Base-by-base conservation (phyloP, 53 echinoderm and acorn worm genomes). In the Actinopyga echinites region DNA sequence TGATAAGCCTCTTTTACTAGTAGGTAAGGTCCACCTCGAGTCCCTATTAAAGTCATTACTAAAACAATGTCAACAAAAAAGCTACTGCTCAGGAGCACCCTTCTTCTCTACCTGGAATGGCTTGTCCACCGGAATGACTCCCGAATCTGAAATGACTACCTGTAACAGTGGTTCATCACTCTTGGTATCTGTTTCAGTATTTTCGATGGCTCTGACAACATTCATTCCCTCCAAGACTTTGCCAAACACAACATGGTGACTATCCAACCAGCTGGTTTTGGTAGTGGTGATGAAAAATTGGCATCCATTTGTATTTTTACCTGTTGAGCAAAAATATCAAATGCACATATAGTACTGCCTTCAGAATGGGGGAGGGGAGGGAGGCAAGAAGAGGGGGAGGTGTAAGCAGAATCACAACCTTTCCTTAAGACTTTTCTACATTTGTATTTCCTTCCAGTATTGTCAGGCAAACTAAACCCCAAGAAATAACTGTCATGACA, bases 201-300 rank as follows among this genome's bases (percentile, higher is more conserved):
- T 75, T 74, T 95, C 95, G 26, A 95, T 92, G 49, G 85, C 40
- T 6, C 82, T 37, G 45, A 95, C 69, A 10, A 90, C 83, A 64
- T 87, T 80, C 83, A 95, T 89, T 29, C 95, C 95, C 31, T 87
- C 80, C 26, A 95, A 32, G 28, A 95, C 90, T 62, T 95, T 95
- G 31, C 92, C 95, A 69, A 90, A 95, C 79, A 95, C 95, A 13
- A 90, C 90, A 75, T 95, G 95, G 49, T 87, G 90, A n/a, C 91
- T 90, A 53, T 95, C 84, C 74, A 95, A 74, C 95, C 95, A 95
- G 13, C 83, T 30, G 0, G 95, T 92, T 81, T 89, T 85, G 32
- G 74, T 69, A 8, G 92, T 88, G 21, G 92, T 95, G 86, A 95
- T 95, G 90, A 85, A 95, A 75, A 95, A 95, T 84, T 95, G 95